These are phyloP conservation scores for Neopelma chrysocephalum DNA, from an alignment of 2,797 vertebrate species.

Conservation along the genomic window DNA sequence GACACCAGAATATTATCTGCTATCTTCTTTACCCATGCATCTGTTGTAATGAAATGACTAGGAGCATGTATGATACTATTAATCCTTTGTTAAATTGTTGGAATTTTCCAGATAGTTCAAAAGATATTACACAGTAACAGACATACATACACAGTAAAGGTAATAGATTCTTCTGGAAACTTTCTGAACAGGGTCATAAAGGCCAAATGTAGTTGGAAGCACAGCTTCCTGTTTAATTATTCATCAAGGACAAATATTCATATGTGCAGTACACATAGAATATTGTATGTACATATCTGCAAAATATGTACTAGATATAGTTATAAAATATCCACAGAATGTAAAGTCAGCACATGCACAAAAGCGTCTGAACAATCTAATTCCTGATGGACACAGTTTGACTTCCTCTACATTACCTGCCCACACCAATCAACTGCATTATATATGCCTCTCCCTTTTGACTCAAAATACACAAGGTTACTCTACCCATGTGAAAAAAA, in stretches of 20 bases:
- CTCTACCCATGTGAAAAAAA: rapidly evolving
- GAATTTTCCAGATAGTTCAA: background rate
- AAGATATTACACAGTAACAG: background rate
- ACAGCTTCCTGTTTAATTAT: background rate
- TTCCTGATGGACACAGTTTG: background rate
- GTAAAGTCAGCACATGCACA: background rate
- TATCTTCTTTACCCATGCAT: background rate
- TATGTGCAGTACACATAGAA: background rate
- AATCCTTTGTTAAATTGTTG: background rate
- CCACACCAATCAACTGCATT: background rate
- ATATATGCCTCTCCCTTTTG: background rate
- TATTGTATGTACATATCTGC: background rate
- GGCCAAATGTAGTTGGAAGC: background rate
- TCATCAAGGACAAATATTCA: background rate
- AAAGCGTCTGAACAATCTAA: background rate
- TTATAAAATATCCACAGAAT: background rate
- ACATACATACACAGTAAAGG: background rate
- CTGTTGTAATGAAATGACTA: background rate
- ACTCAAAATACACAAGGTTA: background rate
- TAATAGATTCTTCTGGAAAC: background rate
- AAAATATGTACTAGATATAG: background rate
- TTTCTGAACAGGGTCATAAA: background rate
- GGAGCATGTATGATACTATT: background rate
- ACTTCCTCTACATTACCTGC: background rate
- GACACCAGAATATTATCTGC: background rate